Conservation (phyloP, 2,888 invertebrate species). For the Acronicta leporina region DNA sequence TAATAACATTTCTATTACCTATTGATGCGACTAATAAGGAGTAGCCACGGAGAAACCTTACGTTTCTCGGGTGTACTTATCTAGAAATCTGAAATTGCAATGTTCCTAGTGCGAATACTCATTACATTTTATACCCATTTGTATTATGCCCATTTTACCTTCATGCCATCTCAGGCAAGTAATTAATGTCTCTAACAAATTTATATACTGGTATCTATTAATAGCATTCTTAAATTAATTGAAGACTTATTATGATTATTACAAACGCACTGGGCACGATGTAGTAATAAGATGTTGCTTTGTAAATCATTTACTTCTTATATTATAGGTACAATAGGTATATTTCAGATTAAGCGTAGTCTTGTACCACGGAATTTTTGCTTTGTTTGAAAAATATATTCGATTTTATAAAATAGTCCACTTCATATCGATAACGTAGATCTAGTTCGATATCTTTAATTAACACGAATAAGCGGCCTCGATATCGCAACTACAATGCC, state of each 20-base stretch:
- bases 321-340: too few species aligned
- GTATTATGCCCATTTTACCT: constrained; percentile 47
- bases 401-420: constrained; percentile 37
- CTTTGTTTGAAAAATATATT: constrained; percentile 25
- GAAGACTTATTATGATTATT: constrained; percentile 27
- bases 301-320: constrained; percentile 11
- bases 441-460: constrained; percentile 78
- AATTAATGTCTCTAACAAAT: constrained; percentile 41
- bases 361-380: background rate
- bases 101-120: constrained; percentile 42
- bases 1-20: constrained; percentile 39
- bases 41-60: constrained; percentile 34
- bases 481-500: constrained; percentile 75
- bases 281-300: constrained; percentile 24
- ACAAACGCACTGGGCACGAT: constrained; percentile 23
- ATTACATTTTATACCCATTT: constrained; percentile 46
- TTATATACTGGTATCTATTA: constrained; percentile 47
- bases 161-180: constrained; percentile 41
- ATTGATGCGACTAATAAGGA: constrained; percentile 44
- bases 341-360: background rate
- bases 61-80: constrained; percentile 16
- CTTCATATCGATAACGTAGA: constrained; percentile 53
- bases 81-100: constrained; percentile 39
- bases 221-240: constrained; percentile 46
- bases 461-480: constrained; percentile 77